phyloP scores from a whole-genome alignment of 2,797 vertebrate genomes.

The Heterohyrax brucei region DNA sequence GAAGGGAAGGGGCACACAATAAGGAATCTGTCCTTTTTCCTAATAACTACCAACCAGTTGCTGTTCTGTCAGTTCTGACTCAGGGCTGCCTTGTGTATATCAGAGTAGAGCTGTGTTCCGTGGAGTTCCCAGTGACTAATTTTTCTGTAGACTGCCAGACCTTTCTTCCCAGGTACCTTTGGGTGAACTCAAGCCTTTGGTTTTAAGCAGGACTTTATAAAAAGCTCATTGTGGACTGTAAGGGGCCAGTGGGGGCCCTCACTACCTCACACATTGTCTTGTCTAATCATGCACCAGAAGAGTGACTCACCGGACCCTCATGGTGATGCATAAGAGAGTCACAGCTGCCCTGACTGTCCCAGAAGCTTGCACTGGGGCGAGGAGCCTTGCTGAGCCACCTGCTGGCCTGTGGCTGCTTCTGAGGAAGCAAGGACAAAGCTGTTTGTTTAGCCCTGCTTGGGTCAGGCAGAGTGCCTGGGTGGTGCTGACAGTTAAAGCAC shows the following conservation, averaged over 20 bases:
- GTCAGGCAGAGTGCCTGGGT: neutral
- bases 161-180: neutral
- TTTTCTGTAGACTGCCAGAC: neutral
- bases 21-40: neutral
- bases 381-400: neutral
- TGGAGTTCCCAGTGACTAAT: neutral
- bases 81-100: neutral
- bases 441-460: neutral
- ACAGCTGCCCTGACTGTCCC: neutral
- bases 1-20: neutral
- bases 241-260: no score
- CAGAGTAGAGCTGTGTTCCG: neutral
- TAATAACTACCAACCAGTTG: neutral
- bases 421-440: neutral
- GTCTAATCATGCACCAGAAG: rapidly evolving
- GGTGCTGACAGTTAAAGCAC: neutral
- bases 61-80: neutral
- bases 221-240: neutral
- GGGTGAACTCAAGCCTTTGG: neutral
- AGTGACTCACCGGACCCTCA: neutral
- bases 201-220: neutral
- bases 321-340: neutral
- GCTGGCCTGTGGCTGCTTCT: rapidly evolving
- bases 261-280: rapidly evolving
- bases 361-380: neutral